Conservation (phyloP, 2,888 invertebrate genomes). For the Drosophila buzzatii region DNA sequence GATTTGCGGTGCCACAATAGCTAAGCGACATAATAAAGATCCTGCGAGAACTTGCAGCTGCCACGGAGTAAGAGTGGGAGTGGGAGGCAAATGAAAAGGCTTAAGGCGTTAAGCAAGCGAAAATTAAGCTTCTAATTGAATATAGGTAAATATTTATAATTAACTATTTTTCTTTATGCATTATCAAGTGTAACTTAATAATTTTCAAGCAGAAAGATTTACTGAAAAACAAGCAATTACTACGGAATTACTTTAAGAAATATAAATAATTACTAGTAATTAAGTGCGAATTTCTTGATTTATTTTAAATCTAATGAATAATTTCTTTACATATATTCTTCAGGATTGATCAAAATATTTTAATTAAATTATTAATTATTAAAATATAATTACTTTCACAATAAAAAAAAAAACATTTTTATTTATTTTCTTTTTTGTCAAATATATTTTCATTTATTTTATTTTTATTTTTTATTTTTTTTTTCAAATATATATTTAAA, state of each 20-base stretch:
- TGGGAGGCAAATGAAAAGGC: background rate
- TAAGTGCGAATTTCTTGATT: background rate
- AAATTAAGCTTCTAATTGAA: background rate
- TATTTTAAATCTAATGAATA: background rate
- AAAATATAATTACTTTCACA: too few species aligned
- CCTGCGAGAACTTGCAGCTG: background rate
- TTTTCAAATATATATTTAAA: too few species aligned
- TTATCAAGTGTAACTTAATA: too few species aligned
- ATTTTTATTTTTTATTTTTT: too few species aligned
- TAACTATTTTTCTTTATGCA: background rate
- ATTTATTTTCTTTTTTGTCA: too few species aligned
- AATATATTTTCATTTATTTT: too few species aligned
- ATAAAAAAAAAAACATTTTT: too few species aligned
- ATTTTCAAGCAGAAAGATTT: too few species aligned
- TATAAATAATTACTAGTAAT: background rate
- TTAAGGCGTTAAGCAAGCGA: background rate
- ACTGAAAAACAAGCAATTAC: too few species aligned
- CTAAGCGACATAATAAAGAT: background rate
- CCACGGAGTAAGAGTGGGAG: background rate
- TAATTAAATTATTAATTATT: too few species aligned
- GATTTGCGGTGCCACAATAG: constrained; percentile 37
- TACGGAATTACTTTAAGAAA: background rate
- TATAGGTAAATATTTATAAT: background rate
- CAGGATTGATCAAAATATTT: too few species aligned
- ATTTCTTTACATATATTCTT: background rate